A percentile compares a stretch with the other conserved stretches of the same genome.
phyloP scores from a whole-genome alignment of 2,113 vertebrate species.

The Podarcis raffonei region DNA sequence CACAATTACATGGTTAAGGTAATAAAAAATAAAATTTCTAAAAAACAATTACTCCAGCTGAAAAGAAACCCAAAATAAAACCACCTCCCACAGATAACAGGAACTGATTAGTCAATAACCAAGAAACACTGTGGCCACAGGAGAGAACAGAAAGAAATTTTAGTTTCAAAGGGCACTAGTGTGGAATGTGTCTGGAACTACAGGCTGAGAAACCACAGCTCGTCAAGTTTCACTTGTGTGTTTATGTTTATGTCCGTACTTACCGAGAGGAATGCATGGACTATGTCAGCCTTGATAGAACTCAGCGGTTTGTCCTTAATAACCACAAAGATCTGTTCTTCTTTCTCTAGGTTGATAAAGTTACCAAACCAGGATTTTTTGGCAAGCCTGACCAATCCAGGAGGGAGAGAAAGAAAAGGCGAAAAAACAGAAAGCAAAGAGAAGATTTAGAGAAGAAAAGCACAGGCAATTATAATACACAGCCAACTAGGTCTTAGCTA shows the following conservation, averaged over 20 bases:
- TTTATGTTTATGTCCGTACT: slow-evolving; percentile 56
- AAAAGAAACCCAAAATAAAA: background rate
- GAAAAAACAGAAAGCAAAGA: slow-evolving; percentile 15
- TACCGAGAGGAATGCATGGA: slow-evolving; percentile 98
- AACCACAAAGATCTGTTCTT: slow-evolving; percentile 98
- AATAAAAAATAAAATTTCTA: background rate
- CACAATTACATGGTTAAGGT: background rate
- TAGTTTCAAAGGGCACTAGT: background rate
- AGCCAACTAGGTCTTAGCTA: background rate
- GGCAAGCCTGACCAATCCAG: slow-evolving; percentile 85
- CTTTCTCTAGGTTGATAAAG: slow-evolving; percentile 98
- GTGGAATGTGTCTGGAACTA: background rate
- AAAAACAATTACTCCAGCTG: background rate
- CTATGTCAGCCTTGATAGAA: slow-evolving; percentile 98
- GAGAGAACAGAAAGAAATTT: background rate
- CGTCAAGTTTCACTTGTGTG: background rate
- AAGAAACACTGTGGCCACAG: background rate
- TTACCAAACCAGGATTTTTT: slow-evolving; percentile 99
- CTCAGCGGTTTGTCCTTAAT: slow-evolving; percentile 98
- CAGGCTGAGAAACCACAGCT: background rate
- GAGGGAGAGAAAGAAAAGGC: background rate
- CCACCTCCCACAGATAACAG: background rate
- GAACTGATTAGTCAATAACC: too few relatives aligned
- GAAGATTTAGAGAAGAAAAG: slow-evolving; percentile 30
- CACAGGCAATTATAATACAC: background rate